Percentiles rank a stretch among this genome's conserved stretches.
phyloP scores from a whole-genome alignment of 2,113 vertebrate genomes.

The Microcebus griseorufus region DNA sequence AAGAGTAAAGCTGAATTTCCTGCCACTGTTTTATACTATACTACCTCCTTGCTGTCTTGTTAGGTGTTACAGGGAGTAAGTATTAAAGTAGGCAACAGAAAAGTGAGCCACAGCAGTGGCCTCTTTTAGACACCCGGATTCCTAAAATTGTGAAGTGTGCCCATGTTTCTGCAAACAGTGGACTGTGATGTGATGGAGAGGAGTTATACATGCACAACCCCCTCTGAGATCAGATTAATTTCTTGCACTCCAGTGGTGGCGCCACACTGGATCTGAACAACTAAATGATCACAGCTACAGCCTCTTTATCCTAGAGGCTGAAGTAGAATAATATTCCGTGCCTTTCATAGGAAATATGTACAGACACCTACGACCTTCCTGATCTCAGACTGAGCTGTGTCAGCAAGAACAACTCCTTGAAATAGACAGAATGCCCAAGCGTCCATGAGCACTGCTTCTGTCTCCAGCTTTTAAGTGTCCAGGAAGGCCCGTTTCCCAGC shows the following conservation, averaged over 20 bases:
- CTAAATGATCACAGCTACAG: not conserved
- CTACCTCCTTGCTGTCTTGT: not conserved
- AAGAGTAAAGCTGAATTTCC: not conserved
- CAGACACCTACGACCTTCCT: not conserved
- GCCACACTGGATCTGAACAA: not conserved
- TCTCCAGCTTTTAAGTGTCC: not conserved
- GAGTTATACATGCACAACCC: not conserved
- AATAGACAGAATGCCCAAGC: not conserved
- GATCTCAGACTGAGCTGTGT: not conserved
- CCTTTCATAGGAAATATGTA: not conserved
- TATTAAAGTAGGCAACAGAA: not conserved
- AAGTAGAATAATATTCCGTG: not conserved
- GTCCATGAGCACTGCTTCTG: not conserved
- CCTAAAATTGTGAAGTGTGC: not conserved
- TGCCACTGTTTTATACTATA: not conserved
- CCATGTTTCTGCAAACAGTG: not conserved
- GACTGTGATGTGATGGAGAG: not conserved
- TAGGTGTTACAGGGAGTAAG: not conserved
- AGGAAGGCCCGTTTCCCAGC: not conserved
- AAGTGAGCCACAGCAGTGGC: no score
- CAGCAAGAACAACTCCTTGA: conserved; percentile 34
- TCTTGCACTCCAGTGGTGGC: not conserved
- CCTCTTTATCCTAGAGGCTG: not conserved
- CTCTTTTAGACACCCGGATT: no score
- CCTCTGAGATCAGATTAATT: not conserved